Conservation (phyloP, 1,140 invertebrate species). For the Formica exsecta region DNA sequence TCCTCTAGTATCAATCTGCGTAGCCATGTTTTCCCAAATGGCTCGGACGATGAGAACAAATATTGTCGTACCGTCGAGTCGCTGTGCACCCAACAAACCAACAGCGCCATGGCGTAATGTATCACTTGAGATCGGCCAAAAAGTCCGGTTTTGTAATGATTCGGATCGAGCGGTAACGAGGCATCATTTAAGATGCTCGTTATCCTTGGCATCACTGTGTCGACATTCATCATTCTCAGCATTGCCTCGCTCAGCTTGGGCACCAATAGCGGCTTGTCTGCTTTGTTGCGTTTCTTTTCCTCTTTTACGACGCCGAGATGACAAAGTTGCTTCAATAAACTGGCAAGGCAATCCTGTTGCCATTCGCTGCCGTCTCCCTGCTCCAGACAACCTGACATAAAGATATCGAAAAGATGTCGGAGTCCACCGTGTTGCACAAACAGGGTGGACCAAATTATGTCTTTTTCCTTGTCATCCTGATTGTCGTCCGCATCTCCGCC, state of each 20-base stretch:
- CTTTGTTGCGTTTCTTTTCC: slow-evolving; percentile 85
- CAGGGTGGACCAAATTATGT: slow-evolving; percentile 89
- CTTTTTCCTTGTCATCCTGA: slow-evolving; percentile 79
- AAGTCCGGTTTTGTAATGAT: slow-evolving; percentile 94
- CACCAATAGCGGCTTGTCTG: slow-evolving; percentile 89
- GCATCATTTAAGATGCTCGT: slow-evolving; percentile 96
- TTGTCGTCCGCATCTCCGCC: slow-evolving; percentile 81
- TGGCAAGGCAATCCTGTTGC: slow-evolving; percentile 97
- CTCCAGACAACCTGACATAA: slow-evolving; percentile 92
- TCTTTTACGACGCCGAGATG: slow-evolving; percentile 92
- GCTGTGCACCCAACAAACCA: slow-evolving; percentile 95
- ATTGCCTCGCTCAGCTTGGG: slow-evolving; percentile 91
- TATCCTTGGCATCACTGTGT: slow-evolving; percentile 92
- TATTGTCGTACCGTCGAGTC: slow-evolving; percentile 89
- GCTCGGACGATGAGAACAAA: slow-evolving; percentile 89
- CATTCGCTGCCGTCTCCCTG: slow-evolving; percentile 93
- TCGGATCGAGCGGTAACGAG: slow-evolving; percentile 91
- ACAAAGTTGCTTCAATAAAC: slow-evolving; percentile 93
- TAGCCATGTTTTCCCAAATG: slow-evolving; percentile 89
- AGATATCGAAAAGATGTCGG: slow-evolving; percentile 95
- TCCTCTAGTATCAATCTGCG: slow-evolving; percentile 93
- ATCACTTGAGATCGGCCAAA: slow-evolving; percentile 95
- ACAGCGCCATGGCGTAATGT: slow-evolving; percentile 93
- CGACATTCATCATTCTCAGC: slow-evolving; percentile 93
- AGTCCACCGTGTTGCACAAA: slow-evolving; percentile 96